Evolutionary conservation across 2,797 vertebrate species (phyloP).

Genomic region (Mormyrops boulengeri): DNA sequence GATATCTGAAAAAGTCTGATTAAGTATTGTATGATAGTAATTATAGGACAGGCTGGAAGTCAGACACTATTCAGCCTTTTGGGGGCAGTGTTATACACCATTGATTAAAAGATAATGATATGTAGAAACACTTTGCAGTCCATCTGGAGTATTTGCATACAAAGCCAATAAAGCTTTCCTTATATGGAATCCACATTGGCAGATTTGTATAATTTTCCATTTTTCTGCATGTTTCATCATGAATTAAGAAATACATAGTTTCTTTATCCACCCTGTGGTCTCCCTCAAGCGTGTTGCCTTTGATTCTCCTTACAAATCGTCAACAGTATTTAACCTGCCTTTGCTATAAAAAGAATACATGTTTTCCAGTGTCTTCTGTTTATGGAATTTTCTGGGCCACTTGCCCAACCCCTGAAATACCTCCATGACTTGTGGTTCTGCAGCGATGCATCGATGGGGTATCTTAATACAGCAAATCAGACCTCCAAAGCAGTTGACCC

Average conservation of each 20-base stretch:
- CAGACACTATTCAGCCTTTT: not conserved
- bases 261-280: not conserved
- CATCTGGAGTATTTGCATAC: not conserved
- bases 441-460: constrained; percentile 31
- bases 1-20: not conserved
- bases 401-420: not conserved
- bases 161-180: not conserved
- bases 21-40: not conserved
- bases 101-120: not conserved
- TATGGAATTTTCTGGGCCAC: not conserved
- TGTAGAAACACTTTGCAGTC: not conserved
- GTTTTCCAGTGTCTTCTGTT: not conserved
- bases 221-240: not conserved
- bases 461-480: not conserved
- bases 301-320: not conserved
- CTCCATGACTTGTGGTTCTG: constrained; percentile 26
- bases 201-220: not conserved
- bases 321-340: not conserved
- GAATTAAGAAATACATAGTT: not conserved
- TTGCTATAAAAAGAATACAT: not conserved
- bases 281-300: not conserved
- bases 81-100: not conserved
- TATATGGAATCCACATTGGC: not conserved
- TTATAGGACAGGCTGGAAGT: not conserved
- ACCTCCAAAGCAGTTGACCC: constrained; percentile 31